Percentiles rank a stretch among this genome's conserved stretches.
phyloP scores from a whole-genome alignment of 1,140 invertebrate species.

The Harlomillsia oculata region DNA sequence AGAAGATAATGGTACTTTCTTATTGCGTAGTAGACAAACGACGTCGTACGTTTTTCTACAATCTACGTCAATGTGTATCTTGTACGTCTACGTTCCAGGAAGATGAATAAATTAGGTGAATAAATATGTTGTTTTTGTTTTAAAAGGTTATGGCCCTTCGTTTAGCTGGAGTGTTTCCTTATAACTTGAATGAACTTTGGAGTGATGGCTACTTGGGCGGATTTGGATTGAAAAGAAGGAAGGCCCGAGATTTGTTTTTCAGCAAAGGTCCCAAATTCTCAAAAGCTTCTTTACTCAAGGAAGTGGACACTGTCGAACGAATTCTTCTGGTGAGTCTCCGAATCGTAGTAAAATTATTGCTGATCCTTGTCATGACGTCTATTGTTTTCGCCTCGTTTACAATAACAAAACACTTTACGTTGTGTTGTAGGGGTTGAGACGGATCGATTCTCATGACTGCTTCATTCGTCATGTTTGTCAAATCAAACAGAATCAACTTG shows the following conservation, averaged over 20 bases:
- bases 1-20: too few species aligned
- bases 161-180: slow-evolving; percentile 27
- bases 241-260: slow-evolving; percentile 21
- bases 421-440: slow-evolving; percentile 19
- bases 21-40: too few species aligned
- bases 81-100: background rate
- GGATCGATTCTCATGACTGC: slow-evolving; percentile 31
- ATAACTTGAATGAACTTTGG: slow-evolving; percentile 27
- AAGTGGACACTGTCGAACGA: slow-evolving; percentile 27
- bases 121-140: slow-evolving; percentile 1
- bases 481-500: slow-evolving; percentile 27
- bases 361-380: background rate
- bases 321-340: slow-evolving; percentile 28
- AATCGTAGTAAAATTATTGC: too few species aligned
- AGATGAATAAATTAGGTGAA: background rate
- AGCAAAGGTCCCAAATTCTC: slow-evolving; percentile 13
- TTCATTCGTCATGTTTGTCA: slow-evolving; percentile 33
- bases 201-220: slow-evolving; percentile 9
- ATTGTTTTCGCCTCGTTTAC: background rate
- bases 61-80: too few species aligned
- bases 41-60: too few species aligned
- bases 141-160: slow-evolving; percentile 27
- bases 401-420: too few species aligned
- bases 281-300: slow-evolving; percentile 18
- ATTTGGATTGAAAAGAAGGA: slow-evolving; percentile 3